A percentile compares a stretch with the other conserved stretches of the same genome.
Evolutionary conservation across 2,113 vertebrate genomes (phyloP).

Genomic region (Hypomesus transpacificus): DNA sequence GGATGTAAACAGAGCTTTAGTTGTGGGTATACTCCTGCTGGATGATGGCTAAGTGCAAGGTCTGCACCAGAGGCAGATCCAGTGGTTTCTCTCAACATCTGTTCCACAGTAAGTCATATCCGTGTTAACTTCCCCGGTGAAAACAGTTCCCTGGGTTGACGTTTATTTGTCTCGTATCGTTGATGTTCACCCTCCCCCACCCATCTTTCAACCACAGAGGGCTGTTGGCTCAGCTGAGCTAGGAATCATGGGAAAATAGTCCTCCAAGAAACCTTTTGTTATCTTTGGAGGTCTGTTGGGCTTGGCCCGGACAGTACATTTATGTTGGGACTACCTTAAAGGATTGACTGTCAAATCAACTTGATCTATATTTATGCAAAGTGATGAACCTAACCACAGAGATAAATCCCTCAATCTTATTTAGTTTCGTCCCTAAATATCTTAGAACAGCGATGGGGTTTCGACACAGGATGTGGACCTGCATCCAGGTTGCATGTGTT

Average conservation of each 20-base stretch:
- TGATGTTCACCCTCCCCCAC: slow-evolving; percentile 7
- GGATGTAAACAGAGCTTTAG: slow-evolving; percentile 49
- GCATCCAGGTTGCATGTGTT: not conserved
- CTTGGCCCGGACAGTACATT: slow-evolving; percentile 26
- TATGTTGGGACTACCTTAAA: not conserved
- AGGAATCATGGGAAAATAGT: slow-evolving; percentile 14
- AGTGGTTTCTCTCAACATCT: slow-evolving; percentile 61
- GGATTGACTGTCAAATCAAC: slow-evolving; percentile 1
- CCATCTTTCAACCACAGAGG: not conserved
- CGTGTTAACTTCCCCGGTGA: slow-evolving; percentile 50
- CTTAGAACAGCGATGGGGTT: no score
- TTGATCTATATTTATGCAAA: no score
- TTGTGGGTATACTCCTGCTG: slow-evolving; percentile 53
- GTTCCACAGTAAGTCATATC: slow-evolving; percentile 45
- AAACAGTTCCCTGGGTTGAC: slow-evolving; percentile 43
- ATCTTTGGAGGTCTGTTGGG: slow-evolving; percentile 28
- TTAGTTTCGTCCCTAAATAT: no score
- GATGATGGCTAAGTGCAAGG: slow-evolving; percentile 56
- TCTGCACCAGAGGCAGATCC: slow-evolving; percentile 24
- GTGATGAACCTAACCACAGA: no score
- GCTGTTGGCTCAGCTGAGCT: slow-evolving; percentile 52
- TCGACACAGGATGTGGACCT: no score
- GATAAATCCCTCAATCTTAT: no score
- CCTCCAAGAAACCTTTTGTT: slow-evolving; percentile 30
- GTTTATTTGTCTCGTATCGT: slow-evolving; percentile 41